These are phyloP conservation scores for Oryzias melastigma DNA, from an alignment of 2,113 vertebrate genomes.

Conservation along the genomic window DNA sequence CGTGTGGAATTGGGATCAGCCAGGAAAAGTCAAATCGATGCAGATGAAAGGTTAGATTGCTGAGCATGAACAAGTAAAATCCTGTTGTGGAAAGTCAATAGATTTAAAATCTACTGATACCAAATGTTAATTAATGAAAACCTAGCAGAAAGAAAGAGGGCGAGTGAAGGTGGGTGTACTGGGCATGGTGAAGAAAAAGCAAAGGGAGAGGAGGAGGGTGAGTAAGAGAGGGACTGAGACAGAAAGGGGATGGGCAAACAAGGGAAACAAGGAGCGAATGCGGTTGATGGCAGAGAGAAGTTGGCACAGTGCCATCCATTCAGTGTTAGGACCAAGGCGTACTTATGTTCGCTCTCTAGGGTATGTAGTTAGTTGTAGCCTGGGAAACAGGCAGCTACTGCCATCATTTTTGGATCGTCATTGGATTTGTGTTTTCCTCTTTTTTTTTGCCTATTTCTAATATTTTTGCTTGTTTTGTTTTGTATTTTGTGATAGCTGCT, in stretches of 20 bases:
- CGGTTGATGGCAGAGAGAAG: constrained; percentile 95
- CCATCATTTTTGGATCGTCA: constrained; percentile 23
- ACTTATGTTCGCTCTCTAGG: constrained; percentile 81
- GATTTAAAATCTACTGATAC: constrained; percentile 98
- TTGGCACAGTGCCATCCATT: constrained; percentile 99
- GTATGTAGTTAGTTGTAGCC: constrained; percentile 85
- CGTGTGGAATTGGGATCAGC: constrained; percentile 53
- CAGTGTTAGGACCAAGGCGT: constrained; percentile 92
- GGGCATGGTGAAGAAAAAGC: constrained; percentile 65
- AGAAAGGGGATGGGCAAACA: constrained; percentile 84
- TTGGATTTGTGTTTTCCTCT: constrained; percentile 13
- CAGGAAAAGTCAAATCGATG: constrained; percentile 55
- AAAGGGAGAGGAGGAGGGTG: constrained; percentile 65
- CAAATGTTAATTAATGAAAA: constrained; percentile 98
- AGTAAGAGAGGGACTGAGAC: constrained; percentile 78
- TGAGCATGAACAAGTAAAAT: no score
- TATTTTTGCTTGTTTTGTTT: constrained; percentile 2
- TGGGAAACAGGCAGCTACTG: constrained; percentile 63
- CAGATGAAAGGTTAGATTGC: no score
- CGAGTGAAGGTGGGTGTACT: constrained; percentile 67
- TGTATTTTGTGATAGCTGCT: constrained; percentile 62
- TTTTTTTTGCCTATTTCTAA: not conserved
- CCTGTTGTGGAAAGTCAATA: constrained; percentile 78
- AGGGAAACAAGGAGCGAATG: constrained; percentile 94
- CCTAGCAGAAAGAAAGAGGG: constrained; percentile 84